Percentiles rank a stretch among this genome's conserved stretches.
phyloP scores from a whole-genome alignment of 2,797 vertebrate genomes.

The Hyperoplus lanceolatus region DNA sequence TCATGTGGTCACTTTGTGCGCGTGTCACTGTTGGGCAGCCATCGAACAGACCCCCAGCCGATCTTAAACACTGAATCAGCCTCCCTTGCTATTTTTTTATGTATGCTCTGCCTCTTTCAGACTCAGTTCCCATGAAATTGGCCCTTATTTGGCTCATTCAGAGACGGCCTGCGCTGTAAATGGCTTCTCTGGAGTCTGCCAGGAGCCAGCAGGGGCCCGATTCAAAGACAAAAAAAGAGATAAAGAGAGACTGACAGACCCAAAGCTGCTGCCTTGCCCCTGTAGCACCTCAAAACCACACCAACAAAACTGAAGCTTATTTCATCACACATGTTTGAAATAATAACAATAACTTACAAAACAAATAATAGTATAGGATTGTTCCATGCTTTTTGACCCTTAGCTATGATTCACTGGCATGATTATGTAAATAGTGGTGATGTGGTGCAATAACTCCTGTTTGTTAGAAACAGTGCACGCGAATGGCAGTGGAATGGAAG shows the following conservation, averaged over 20 bases:
- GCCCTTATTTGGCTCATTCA: conserved; percentile 53
- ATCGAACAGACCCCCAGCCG: conserved; percentile 53
- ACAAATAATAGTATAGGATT: not conserved
- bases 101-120: conserved; percentile 49
- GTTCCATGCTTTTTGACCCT: not conserved
- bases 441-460: not conserved
- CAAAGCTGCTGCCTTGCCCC: conserved; percentile 22
- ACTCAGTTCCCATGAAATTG: conserved; percentile 80
- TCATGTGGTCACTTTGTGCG: conserved; percentile 4
- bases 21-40: conserved; percentile 36
- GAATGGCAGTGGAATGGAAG: not conserved
- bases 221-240: conserved; percentile 59
- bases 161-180: conserved; percentile 68
- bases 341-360: not conserved
- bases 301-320: not conserved
- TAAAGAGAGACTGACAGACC: conserved; percentile 63
- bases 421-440: not conserved
- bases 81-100: conserved; percentile 38
- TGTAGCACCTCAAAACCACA: conserved; percentile 23
- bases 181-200: conserved; percentile 69
- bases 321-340: not conserved
- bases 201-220: conserved; percentile 56
- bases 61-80: conserved; percentile 56
- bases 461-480: not conserved
- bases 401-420: not conserved